These are phyloP conservation scores for Carlito syrichta DNA, from an alignment of 2,113 vertebrate species.

Conservation along the genomic window DNA sequence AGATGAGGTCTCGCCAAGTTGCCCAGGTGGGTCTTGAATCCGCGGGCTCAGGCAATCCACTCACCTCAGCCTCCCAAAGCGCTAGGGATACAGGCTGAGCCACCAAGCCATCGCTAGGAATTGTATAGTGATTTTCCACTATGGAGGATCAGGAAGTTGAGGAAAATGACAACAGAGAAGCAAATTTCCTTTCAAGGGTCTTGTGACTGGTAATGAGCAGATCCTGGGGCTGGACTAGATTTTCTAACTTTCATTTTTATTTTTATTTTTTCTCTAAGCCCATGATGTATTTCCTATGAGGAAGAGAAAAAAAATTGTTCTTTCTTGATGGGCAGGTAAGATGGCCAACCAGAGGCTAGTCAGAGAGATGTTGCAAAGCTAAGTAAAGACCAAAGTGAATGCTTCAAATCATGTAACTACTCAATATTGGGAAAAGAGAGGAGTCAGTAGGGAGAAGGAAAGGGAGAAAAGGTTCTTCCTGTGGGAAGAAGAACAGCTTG, in stretches of 20 bases:
- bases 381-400: neutral
- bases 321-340: neutral
- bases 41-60: too few relatives aligned
- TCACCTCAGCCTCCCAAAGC: too few relatives aligned
- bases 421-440: neutral
- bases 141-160: neutral
- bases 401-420: neutral
- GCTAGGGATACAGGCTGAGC: too few relatives aligned
- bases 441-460: neutral
- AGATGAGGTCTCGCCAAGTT: too few relatives aligned
- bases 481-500: neutral
- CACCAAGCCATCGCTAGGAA: neutral
- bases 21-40: too few relatives aligned
- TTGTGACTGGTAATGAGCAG: neutral
- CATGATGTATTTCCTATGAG: neutral
- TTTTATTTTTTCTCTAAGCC: neutral
- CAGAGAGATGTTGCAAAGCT: neutral
- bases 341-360: neutral
- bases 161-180: neutral
- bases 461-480: neutral
- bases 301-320: neutral
- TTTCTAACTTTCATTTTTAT: constrained; percentile 33
- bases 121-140: neutral
- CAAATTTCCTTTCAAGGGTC: neutral
- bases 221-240: neutral